These are phyloP conservation scores for Grantiella picta DNA, from an alignment of 2,113 vertebrate species.

Conservation along the genomic window DNA sequence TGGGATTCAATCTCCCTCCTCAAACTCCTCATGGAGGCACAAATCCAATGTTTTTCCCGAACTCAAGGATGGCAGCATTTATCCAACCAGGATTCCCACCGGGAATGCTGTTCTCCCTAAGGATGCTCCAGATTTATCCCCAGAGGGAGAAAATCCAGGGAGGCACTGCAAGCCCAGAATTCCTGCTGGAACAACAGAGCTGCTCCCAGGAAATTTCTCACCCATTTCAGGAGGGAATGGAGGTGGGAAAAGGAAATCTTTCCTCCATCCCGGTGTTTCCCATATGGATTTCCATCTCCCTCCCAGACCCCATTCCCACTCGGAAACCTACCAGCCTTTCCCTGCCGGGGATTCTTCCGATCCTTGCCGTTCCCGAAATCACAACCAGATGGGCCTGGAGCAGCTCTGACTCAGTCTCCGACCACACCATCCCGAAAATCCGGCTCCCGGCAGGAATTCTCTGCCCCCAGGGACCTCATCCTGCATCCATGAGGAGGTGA, in stretches of 20 bases:
- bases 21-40: background rate
- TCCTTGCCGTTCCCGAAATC: background rate
- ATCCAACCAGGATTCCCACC: background rate
- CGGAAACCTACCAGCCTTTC: background rate
- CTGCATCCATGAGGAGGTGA: background rate
- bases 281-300: background rate
- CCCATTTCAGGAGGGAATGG: too few species aligned
- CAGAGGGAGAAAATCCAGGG: background rate
- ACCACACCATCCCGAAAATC: background rate
- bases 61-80: background rate
- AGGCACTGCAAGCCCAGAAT: background rate
- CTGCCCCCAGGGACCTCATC: fast-evolving
- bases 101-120: background rate
- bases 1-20: background rate
- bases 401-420: background rate
- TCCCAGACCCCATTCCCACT: background rate
- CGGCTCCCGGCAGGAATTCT: background rate
- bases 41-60: background rate
- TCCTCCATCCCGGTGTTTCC: fast-evolving
- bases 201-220: background rate
- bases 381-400: background rate
- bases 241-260: background rate
- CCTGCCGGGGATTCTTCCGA: fast-evolving
- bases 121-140: background rate
- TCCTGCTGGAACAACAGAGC: background rate